Conservation (phyloP, 2,888 invertebrate species). For the Pyralis farinalis region DNA sequence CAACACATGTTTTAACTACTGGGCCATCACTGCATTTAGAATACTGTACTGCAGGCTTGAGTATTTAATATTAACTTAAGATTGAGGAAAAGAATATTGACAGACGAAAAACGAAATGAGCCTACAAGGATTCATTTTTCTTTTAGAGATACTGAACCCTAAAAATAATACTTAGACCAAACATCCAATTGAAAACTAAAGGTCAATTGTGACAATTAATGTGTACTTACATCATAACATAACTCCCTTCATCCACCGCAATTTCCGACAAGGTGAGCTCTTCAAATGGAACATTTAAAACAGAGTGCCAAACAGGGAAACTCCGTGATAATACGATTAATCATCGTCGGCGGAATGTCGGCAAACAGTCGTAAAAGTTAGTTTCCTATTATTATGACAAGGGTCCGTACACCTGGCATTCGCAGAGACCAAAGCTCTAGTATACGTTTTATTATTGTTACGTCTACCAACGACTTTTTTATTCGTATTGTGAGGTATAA, state of each 20-base stretch:
- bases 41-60: too few species aligned
- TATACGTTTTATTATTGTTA: conserved; percentile 3
- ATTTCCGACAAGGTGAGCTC: neutral
- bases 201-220: too few species aligned
- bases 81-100: too few species aligned
- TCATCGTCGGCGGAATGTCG: conserved; percentile 12
- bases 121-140: too few species aligned
- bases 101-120: too few species aligned
- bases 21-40: too few species aligned
- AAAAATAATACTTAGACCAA: too few species aligned
- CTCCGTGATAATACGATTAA: conserved; percentile 13
- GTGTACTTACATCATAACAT: neutral
- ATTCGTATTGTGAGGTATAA: too few species aligned
- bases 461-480: neutral
- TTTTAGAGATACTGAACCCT: too few species aligned
- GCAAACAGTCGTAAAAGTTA: conserved; percentile 15
- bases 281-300: conserved; percentile 6
- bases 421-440: conserved; percentile 2
- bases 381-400: conserved; percentile 19
- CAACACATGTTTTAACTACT: too few species aligned
- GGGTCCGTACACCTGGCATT: conserved; percentile 16
- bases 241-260: neutral
- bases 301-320: conserved; percentile 6
- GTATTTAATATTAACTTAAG: too few species aligned
- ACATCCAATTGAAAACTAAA: too few species aligned